A percentile compares a stretch with the other conserved stretches of the same genome.
Conservation (phyloP, 2,797 vertebrate species). For the Passerculus sandwichensis region DNA sequence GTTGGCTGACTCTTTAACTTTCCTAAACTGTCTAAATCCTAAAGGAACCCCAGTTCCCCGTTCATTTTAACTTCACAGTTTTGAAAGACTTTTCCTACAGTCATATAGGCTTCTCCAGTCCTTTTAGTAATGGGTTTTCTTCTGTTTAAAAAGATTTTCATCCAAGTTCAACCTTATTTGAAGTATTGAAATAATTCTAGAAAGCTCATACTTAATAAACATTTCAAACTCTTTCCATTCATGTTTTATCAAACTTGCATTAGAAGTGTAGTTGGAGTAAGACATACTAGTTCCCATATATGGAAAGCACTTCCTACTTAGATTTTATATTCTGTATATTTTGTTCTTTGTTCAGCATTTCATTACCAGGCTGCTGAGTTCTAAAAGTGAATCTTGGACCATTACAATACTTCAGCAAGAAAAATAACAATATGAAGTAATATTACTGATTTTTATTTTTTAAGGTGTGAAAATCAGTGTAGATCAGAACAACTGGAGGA, state of each 20-base stretch:
- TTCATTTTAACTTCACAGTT: not conserved
- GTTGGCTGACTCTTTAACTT: not conserved
- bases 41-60: not conserved
- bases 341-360: not conserved
- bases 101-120: not conserved
- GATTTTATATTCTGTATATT: not conserved
- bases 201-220: not conserved
- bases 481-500: not conserved
- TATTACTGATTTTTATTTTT: not conserved
- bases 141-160: not conserved
- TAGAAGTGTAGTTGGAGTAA: not conserved
- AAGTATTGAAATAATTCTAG: not conserved
- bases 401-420: not conserved
- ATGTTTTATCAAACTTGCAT: not conserved
- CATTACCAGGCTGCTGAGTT: not conserved
- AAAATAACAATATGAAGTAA: not conserved
- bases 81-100: not conserved
- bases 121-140: not conserved
- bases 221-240: not conserved
- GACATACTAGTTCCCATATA: not conserved
- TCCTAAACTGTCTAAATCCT: not conserved
- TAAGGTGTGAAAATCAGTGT: not conserved
- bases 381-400: not conserved
- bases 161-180: not conserved
- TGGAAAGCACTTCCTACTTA: not conserved